These are phyloP conservation scores for Odontesthes bonariensis DNA, from an alignment of 2,113 vertebrate species.

Conservation along the genomic window DNA sequence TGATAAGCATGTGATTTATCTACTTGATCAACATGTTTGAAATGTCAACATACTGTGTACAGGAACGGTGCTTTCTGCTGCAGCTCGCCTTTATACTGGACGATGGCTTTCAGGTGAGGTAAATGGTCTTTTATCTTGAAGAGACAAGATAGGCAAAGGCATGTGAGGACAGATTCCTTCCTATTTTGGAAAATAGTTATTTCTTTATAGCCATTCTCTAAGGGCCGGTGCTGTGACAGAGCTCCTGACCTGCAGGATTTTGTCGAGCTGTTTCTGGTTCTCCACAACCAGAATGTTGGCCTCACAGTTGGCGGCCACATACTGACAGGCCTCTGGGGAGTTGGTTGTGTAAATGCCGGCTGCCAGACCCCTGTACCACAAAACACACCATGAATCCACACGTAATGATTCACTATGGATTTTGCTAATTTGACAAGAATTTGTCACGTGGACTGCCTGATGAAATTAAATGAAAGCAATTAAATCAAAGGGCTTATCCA, in stretches of 20 bases:
- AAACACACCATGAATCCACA: not conserved
- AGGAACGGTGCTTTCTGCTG: slow-evolving; percentile 76
- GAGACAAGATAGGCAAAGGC: not conserved
- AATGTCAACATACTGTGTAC: slow-evolving; percentile 77
- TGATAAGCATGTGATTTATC: not conserved
- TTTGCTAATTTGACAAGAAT: not conserved
- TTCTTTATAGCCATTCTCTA: not conserved
- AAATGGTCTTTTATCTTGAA: slow-evolving; percentile 81
- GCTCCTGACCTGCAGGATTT: slow-evolving; percentile 82
- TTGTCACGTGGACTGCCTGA: not conserved
- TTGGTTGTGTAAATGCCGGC: slow-evolving; percentile 86
- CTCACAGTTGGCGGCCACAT: slow-evolving; percentile 79
- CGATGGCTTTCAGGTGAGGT: slow-evolving; percentile 85
- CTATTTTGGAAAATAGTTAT: not conserved
- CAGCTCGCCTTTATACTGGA: slow-evolving; percentile 84
- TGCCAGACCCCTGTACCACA: slow-evolving; percentile 78
- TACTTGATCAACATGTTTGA: not conserved
- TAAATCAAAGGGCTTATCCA: too few relatives aligned
- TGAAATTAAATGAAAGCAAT: too few relatives aligned
- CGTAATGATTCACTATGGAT: not conserved
- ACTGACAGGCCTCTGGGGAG: slow-evolving; percentile 80
- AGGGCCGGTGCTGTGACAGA: not conserved
- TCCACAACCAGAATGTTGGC: slow-evolving; percentile 85
- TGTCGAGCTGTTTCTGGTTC: slow-evolving; percentile 82
- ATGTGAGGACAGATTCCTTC: not conserved